phyloP scores from a whole-genome alignment of 2,888 invertebrate genomes.

The Luperina testacea region DNA sequence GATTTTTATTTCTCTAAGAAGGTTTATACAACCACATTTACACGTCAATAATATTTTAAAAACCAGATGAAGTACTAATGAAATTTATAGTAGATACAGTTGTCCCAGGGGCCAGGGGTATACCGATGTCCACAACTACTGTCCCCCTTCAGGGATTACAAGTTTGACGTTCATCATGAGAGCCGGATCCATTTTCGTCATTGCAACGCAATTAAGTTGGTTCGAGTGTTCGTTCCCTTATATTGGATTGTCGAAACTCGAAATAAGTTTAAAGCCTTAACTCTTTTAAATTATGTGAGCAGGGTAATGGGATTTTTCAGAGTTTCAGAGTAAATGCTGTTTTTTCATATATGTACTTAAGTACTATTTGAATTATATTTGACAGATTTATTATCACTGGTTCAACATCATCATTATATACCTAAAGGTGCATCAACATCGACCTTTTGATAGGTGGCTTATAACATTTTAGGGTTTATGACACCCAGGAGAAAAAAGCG shows the following conservation, averaged over 20 bases:
- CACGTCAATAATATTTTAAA: not conserved
- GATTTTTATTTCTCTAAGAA: not conserved
- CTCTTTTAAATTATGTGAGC: constrained; percentile 31
- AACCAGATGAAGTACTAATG: not conserved
- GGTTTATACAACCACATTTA: not conserved
- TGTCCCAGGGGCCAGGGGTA: not conserved
- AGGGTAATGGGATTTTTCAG: constrained; percentile 30
- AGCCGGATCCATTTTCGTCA: constrained; percentile 28
- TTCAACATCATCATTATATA: not conserved
- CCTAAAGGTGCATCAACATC: not conserved
- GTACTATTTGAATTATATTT: too few relatives aligned
- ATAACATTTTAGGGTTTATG: not conserved
- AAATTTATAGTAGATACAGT: not conserved
- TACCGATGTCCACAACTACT: not conserved
- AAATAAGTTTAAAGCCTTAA: constrained; percentile 40
- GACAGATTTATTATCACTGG: not conserved
- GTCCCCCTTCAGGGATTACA: constrained; percentile 9
- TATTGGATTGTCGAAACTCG: constrained; percentile 44
- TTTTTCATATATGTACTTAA: not conserved
- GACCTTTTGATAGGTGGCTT: not conserved
- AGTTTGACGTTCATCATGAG: constrained; percentile 21
- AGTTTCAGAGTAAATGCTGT: constrained; percentile 1
- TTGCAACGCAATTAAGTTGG: constrained; percentile 37
- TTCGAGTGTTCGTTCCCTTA: constrained; percentile 28
- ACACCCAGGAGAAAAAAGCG: not conserved